Evolutionary conservation across 2,888 invertebrate genomes (phyloP).

Genomic region (Trachelus iudaicus): DNA sequence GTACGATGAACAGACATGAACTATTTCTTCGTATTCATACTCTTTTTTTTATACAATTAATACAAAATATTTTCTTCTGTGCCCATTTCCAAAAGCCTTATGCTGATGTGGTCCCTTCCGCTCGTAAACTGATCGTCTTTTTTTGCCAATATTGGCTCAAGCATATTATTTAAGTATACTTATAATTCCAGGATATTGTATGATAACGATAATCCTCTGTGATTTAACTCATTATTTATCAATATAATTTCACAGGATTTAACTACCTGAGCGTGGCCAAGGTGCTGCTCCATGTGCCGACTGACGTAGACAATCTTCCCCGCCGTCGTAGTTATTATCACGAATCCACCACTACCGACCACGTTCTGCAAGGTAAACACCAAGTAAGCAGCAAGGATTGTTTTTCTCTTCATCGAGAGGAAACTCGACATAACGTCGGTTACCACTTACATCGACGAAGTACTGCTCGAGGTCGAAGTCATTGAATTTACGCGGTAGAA

Average conservation of each 20-base stretch:
- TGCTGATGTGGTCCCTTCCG: not conserved
- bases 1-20: too few relatives aligned
- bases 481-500: slow-evolving; percentile 50
- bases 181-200: not conserved
- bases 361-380: slow-evolving; percentile 63
- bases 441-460: slow-evolving; percentile 62
- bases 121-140: not conserved
- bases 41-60: not conserved
- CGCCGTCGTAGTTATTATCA: slow-evolving; percentile 81
- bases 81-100: too few relatives aligned
- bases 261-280: slow-evolving; percentile 86
- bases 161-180: not conserved
- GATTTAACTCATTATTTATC: not conserved
- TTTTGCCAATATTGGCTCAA: not conserved
- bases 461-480: slow-evolving; percentile 61
- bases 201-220: not conserved
- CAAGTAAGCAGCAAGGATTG: not conserved
- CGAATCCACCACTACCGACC: slow-evolving; percentile 77
- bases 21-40: not conserved
- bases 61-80: too few relatives aligned
- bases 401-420: not conserved
- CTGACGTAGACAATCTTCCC: slow-evolving; percentile 90
- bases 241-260: not conserved
- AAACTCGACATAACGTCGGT: not conserved
- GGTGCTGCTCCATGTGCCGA: slow-evolving; percentile 82